A percentile compares a stretch with the other conserved stretches of the same genome.
Conservation (phyloP, 2,888 invertebrate genomes). For the Tipula confusa region DNA sequence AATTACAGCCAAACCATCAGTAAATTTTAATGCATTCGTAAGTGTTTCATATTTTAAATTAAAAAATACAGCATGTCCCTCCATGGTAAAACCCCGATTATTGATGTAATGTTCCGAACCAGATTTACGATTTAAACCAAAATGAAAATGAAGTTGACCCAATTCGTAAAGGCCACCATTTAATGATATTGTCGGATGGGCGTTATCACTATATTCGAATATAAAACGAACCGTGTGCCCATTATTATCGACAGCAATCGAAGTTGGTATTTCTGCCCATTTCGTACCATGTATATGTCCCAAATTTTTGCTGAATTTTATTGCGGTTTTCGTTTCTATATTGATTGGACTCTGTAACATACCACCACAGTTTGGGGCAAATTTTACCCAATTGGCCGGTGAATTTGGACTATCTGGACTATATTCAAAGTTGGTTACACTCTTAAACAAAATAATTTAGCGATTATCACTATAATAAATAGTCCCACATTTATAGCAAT, state of each 20-base stretch:
- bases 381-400: not conserved
- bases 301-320: not conserved
- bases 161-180: not conserved
- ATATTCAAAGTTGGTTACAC: not conserved
- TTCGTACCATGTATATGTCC: not conserved
- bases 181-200: not conserved
- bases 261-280: not conserved
- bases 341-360: not conserved
- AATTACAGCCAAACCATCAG: not conserved
- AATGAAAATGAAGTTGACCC: conserved; percentile 8
- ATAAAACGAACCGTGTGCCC: not conserved
- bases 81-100: not conserved
- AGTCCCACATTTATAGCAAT: too few relatives aligned
- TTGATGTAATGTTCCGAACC: conserved; percentile 1
- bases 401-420: not conserved
- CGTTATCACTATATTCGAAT: not conserved
- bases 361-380: not conserved
- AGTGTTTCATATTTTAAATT: not conserved
- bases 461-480: too few relatives aligned
- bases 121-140: not conserved
- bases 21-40: not conserved
- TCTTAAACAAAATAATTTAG: too few relatives aligned
- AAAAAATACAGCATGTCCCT: not conserved
- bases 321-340: not conserved
- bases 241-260: not conserved